Percentiles rank a stretch among this genome's conserved stretches.
Conservation (phyloP, 2,797 vertebrate genomes). For the Amphiprion clarkii region DNA sequence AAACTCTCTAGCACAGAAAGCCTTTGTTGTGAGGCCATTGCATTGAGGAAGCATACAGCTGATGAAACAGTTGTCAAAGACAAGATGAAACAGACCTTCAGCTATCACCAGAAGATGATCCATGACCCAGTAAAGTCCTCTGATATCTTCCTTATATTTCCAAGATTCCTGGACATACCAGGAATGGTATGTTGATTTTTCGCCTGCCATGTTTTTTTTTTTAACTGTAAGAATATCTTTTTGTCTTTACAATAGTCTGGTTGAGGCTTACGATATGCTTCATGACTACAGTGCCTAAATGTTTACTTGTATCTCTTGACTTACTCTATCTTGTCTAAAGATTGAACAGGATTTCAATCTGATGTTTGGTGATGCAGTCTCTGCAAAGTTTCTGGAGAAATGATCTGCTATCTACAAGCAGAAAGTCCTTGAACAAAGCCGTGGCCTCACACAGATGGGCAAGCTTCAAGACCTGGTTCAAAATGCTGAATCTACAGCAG, state of each 20-base stretch:
- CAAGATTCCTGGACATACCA: conserved; percentile 38
- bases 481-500: conserved; percentile 22
- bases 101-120: conserved; percentile 8
- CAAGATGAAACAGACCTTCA: conserved; percentile 27
- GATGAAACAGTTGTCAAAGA: conserved; percentile 9
- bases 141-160: conserved; percentile 33
- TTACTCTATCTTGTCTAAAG: conserved; percentile 36
- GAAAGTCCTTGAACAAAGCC: conserved; percentile 39
- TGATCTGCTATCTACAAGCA: conserved; percentile 30
- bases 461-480: conserved; percentile 23
- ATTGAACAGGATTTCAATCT: conserved; percentile 44
- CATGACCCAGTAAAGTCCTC: conserved; percentile 45
- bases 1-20: background rate
- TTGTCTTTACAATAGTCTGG: background rate
- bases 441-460: conserved; percentile 21
- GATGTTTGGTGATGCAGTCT: conserved; percentile 35
- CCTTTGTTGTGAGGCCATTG: conserved; percentile 19
- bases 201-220: no score
- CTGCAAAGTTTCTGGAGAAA: conserved; percentile 47
- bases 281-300: background rate
- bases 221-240: background rate
- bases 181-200: conserved; percentile 27
- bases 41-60: conserved; percentile 12
- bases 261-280: background rate
- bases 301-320: background rate